phyloP scores from a whole-genome alignment of 2,888 invertebrate genomes.

The Clistopyga incitator region DNA sequence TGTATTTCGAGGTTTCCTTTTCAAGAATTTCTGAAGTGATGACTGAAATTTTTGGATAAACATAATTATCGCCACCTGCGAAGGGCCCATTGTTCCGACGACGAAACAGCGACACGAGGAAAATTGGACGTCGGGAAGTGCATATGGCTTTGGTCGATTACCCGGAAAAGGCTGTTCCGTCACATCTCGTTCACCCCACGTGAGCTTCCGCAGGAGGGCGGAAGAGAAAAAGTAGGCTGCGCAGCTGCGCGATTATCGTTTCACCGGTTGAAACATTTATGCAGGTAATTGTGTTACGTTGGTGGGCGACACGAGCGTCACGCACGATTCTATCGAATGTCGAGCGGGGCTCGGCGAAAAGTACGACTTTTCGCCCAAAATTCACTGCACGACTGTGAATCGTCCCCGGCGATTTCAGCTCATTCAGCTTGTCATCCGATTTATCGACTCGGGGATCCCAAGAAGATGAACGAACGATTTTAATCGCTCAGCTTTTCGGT shows the following conservation, averaged over 20 bases:
- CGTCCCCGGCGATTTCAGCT: constrained; percentile 8
- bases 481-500: neutral
- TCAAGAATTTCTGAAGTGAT: too few relatives aligned
- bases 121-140: constrained; percentile 48
- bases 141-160: constrained; percentile 44
- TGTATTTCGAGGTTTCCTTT: too few relatives aligned
- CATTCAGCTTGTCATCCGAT: constrained; percentile 6
- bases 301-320: neutral
- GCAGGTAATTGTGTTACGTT: constrained; percentile 16
- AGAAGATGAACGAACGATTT: constrained; percentile 26
- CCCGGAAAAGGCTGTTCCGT: constrained; percentile 54
- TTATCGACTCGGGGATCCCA: constrained; percentile 11
- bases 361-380: constrained; percentile 13
- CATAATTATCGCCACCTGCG: constrained; percentile 42
- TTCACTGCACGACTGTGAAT: constrained; percentile 1
- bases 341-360: neutral
- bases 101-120: constrained; percentile 17
- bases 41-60: too few relatives aligned
- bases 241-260: constrained; percentile 51
- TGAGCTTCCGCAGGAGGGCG: constrained; percentile 48
- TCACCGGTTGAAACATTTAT: constrained; percentile 33
- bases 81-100: constrained; percentile 4
- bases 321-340: neutral
- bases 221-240: constrained; percentile 36
- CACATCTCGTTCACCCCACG: constrained; percentile 36